Percentiles rank a stretch among this genome's conserved stretches.
Conservation (phyloP, 2,797 vertebrate species). For the Coccyzus lansbergi region DNA sequence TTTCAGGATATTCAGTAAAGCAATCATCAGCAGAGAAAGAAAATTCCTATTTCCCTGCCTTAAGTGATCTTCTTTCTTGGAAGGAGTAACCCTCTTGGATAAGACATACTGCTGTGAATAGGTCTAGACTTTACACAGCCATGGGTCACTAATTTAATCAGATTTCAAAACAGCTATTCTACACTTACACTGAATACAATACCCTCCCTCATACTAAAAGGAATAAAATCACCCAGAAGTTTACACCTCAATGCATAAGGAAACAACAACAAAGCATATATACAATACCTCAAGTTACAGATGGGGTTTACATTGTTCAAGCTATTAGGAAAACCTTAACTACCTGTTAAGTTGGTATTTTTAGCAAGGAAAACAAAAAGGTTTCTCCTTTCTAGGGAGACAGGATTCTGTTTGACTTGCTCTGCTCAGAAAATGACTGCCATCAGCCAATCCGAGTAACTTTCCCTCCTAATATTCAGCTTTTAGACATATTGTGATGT, state of each 20-base stretch:
- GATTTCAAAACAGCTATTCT: conserved; percentile 72
- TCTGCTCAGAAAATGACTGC: neutral
- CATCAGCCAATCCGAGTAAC: neutral
- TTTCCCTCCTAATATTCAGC: neutral
- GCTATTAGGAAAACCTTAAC: conserved; percentile 58
- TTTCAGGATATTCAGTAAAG: conserved; percentile 12
- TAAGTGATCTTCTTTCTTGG: conserved; percentile 11
- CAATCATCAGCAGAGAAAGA: neutral
- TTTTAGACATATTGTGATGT: neutral
- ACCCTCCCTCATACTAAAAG: conserved; percentile 56
- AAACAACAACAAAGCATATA: conserved; percentile 69
- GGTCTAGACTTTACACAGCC: conserved; percentile 73
- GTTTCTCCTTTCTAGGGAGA: conserved; percentile 13
- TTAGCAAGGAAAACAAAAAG: conserved; percentile 49
- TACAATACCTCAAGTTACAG: conserved; percentile 45
- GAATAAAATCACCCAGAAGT: conserved; percentile 69
- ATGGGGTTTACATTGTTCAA: conserved; percentile 45
- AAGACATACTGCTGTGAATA: conserved; percentile 64
- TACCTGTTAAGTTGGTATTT: conserved; percentile 42
- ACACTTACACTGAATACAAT: conserved; percentile 70
- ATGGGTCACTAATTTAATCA: conserved; percentile 77
- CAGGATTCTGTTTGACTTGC: neutral
- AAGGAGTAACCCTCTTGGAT: conserved; percentile 21
- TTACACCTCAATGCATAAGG: conserved; percentile 71
- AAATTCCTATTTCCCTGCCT: neutral